A percentile compares a stretch with the other conserved stretches of the same genome.
These are phyloP conservation scores for Loris lydekkerianus DNA, from an alignment of 2,797 vertebrate genomes.

Conservation along the genomic window DNA sequence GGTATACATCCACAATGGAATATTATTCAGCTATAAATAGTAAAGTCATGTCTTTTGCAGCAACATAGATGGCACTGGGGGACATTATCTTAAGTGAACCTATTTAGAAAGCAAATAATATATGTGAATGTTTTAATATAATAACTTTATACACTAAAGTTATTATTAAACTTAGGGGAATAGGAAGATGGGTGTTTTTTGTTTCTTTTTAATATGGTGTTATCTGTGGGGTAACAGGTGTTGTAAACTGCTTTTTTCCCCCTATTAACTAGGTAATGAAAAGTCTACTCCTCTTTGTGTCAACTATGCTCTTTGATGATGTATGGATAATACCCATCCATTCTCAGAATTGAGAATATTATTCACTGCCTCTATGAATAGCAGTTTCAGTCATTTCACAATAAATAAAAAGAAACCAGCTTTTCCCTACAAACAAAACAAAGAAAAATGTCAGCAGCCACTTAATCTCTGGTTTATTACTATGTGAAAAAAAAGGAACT, in stretches of 20 bases:
- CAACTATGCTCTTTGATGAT: no score
- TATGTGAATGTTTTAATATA: neutral
- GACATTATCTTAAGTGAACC: neutral
- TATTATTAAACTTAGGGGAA: neutral
- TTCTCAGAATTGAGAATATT: no score
- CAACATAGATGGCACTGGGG: neutral
- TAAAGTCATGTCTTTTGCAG: neutral
- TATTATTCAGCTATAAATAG: neutral
- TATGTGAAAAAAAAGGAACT: constrained; percentile 10
- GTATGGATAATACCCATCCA: no score
- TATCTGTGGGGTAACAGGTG: neutral
- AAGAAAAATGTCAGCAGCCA: neutral
- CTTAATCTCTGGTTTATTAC: neutral
- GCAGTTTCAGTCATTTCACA: no score
- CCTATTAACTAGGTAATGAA: neutral
- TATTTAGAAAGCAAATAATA: neutral
- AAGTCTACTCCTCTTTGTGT: neutral
- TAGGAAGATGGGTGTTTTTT: neutral
- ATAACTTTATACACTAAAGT: neutral
- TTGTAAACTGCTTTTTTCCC: no score
- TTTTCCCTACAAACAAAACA: no score
- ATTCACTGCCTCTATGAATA: no score
- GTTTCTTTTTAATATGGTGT: neutral
- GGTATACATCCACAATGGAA: neutral
- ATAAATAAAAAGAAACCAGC: no score